Base-by-base conservation (phyloP, 2,888 invertebrate species). In the Lasioglossum figueresi region DNA sequence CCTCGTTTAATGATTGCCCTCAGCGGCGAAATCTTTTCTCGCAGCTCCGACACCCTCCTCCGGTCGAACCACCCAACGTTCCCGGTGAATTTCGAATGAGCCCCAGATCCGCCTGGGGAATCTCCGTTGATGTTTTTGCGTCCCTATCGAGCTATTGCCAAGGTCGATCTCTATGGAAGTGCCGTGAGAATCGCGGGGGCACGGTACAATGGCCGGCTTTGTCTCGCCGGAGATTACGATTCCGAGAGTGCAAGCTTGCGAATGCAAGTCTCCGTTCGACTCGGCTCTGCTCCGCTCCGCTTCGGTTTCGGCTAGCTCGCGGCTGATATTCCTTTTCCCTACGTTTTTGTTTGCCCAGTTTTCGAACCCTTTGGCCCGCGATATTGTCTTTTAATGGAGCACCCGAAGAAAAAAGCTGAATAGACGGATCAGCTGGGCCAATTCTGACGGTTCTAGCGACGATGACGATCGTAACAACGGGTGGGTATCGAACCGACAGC, bases 1-100 rank as follows among this genome's bases (percentile, higher is more conserved):
- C 76, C 82, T 34, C 81, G 82, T 90, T 89, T 89, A 89, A 89
- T 83, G 81, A 88, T 86, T 83, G 76, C 88, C 83, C 82, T 84
- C 88, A 79, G 84, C 79, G 78, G 79, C 82, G 82, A 84, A 86
- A 82, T 88, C 86, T 85, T 87, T 85, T 85, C 80, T 85, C 80
- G 45, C 59, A 27, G 37, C 34, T 37, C 45, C 63, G n/a, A n/a
- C 31, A 1, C 52, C 52, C 48, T 34, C 23, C 12, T 10, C 3
- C n/a, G 56, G 14, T 4, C 34, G 2, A 23, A 16, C n/a, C 31
- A n/a, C n/a, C n/a, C n/a, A n/a, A n/a, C n/a, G 10, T 23, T 40
- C 23, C 66, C 77, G 40, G 40, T 77, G 78, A 81, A 79, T 84
- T 74, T 86, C 85, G 82, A 85, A 82, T 48, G 70, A 79, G 76